Conservation (phyloP, 2,888 invertebrate genomes). For the Sepioteuthis lessoniana region DNA sequence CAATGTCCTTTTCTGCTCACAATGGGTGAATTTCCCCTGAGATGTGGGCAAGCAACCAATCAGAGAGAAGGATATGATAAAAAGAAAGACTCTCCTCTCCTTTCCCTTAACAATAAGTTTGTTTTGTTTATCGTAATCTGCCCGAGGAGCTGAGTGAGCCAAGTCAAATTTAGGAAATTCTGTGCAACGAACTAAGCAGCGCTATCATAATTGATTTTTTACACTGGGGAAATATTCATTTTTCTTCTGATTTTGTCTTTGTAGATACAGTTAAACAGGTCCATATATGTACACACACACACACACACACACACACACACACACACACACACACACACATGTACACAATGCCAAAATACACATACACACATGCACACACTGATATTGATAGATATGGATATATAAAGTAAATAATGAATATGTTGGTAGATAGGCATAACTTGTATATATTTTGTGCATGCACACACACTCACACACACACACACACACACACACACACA, state of each 20-base stretch:
- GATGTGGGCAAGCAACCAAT: constrained; percentile 16
- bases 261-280: not conserved
- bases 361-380: not conserved
- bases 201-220: constrained; percentile 33
- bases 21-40: constrained; percentile 19
- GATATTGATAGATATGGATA: not conserved
- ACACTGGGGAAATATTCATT: not conserved
- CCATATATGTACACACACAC: not conserved
- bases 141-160: constrained; percentile 15
- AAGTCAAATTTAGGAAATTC: constrained; percentile 33
- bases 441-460: not conserved
- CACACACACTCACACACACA: not conserved
- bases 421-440: not conserved
- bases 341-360: not conserved
- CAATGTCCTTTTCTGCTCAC: not conserved
- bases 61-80: not conserved
- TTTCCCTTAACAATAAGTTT: constrained; percentile 16
- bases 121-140: constrained; percentile 12
- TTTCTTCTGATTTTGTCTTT: constrained; percentile 33
- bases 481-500: not conserved
- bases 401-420: constrained; percentile 19
- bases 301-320: not conserved
- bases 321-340: not conserved
- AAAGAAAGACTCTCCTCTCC: not conserved
- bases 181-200: constrained; percentile 10